Percentiles rank a stretch among this genome's conserved stretches.
Conservation (phyloP, 2,797 vertebrate species). For the Platyrinchus mystaceus region DNA sequence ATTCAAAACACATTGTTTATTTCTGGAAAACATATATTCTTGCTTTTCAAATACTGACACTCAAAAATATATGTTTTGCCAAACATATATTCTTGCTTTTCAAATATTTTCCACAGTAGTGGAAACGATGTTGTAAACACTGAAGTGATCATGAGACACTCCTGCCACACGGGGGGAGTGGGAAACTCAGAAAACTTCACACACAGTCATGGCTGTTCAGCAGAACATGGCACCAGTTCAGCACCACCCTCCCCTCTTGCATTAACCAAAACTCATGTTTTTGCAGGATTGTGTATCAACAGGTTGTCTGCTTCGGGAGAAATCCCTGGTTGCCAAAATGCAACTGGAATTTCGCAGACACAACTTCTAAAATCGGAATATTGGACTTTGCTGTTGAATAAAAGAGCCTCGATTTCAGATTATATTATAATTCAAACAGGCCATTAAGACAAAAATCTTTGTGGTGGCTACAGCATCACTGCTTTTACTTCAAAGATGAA, state of each 20-base stretch:
- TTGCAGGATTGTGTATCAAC: background rate
- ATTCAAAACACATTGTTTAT: background rate
- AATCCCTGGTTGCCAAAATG: background rate
- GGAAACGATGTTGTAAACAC: background rate
- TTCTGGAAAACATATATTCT: conserved; percentile 59
- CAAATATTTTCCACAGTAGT: background rate
- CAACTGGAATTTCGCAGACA: background rate
- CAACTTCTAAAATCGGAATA: background rate
- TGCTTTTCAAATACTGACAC: conserved; percentile 13
- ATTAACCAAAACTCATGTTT: background rate
- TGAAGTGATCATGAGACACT: background rate
- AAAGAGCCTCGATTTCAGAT: background rate
- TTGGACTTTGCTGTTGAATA: fast-evolving
- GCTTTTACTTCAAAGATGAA: conserved; percentile 22
- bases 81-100: conserved; percentile 52
- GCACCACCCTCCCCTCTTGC: background rate
- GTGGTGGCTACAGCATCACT: background rate
- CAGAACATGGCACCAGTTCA: background rate
- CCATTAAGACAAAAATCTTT: background rate
- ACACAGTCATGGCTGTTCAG: background rate
- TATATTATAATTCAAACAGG: background rate
- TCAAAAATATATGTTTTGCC: background rate
- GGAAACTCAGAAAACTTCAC: background rate
- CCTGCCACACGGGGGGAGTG: background rate
- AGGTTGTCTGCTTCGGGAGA: background rate